phyloP scores from a whole-genome alignment of 1,140 invertebrate species.

The Micrasema minimum region DNA sequence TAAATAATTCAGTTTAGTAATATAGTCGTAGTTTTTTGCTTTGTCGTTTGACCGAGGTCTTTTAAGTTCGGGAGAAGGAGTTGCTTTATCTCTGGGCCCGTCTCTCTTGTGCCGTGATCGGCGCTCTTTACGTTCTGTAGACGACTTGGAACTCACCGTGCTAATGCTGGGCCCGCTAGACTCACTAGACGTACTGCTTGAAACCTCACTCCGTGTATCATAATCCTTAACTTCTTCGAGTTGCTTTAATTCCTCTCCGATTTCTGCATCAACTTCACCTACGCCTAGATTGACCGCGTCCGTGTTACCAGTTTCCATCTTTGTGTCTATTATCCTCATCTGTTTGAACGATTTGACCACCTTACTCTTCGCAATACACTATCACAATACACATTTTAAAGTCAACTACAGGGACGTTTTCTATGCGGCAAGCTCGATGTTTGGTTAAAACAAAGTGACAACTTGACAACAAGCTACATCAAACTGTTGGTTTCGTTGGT shows the following conservation, averaged over 20 bases:
- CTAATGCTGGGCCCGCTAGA: conserved; percentile 79
- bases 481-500: conserved; percentile 1
- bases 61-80: conserved; percentile 61
- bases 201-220: conserved; percentile 84
- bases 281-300: conserved; percentile 77
- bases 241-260: conserved; percentile 76
- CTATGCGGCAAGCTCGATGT: conserved; percentile 47
- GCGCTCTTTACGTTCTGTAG: conserved; percentile 65
- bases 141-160: conserved; percentile 75
- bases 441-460: conserved; percentile 45
- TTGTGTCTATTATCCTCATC: conserved; percentile 53
- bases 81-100: conserved; percentile 58
- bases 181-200: conserved; percentile 74
- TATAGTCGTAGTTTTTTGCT: conserved; percentile 83
- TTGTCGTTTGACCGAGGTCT: conserved; percentile 59
- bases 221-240: conserved; percentile 72
- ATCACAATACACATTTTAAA: conserved; percentile 24
- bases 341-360: conserved; percentile 18
- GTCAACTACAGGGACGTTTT: conserved; percentile 33
- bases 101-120: conserved; percentile 66
- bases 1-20: conserved; percentile 92
- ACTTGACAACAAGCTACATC: conserved; percentile 12
- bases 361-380: conserved; percentile 20
- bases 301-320: conserved; percentile 65
- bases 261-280: conserved; percentile 77